Base-by-base conservation (phyloP, 2,113 vertebrate genomes). In the Nycticorax nycticorax region DNA sequence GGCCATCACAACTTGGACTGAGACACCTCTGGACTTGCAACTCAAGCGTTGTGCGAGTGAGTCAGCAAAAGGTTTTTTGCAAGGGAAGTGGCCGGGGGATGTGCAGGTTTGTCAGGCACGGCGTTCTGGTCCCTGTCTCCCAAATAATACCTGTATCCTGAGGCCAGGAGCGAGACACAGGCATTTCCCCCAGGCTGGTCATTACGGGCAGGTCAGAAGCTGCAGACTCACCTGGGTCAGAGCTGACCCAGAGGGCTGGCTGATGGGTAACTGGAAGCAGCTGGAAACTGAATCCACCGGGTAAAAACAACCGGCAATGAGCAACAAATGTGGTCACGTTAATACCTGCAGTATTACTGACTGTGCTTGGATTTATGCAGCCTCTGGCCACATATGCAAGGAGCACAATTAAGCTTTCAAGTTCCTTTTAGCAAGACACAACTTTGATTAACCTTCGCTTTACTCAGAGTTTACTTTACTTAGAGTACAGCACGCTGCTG, bases 251-350 rank as follows among this genome's bases (percentile, higher is more conserved):
- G 26, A 20, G 24, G 21, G 12, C 10, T 21, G 9, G 12, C 57
- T 53, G 39, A 22, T 12, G 52, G 37, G 12, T 13, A 52, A 19
- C 43, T 66, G 57, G 23, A 57, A 19, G 53, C 55, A 66, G 52
- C 68, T 93, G 76, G 52, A 16, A 59, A 17, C 37, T 2, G 35
- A 56, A 53, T 14, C 18, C 48, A 1, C 12, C 6, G 66, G 14
- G 21, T 21, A 5, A 73, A 71, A 47, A 8, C 52, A 37, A 3
- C 6, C 3, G 3, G 9, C 45, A 35, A 6, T 0, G 1, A 67
- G 41, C 55, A 75, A 43, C 0, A 0, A 35, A 15, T 32, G 4
- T 0, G 1, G 35, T 30, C 59, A 27, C 35, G 53, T 7, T 1
- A 35, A 8, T 24, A 6, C n/a, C 8, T 14, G 56, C 37, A 55